Percentiles rank a stretch among this genome's conserved stretches.
Evolutionary conservation across 2,113 vertebrate genomes (phyloP).

Genomic region (Larimichthys crocea): DNA sequence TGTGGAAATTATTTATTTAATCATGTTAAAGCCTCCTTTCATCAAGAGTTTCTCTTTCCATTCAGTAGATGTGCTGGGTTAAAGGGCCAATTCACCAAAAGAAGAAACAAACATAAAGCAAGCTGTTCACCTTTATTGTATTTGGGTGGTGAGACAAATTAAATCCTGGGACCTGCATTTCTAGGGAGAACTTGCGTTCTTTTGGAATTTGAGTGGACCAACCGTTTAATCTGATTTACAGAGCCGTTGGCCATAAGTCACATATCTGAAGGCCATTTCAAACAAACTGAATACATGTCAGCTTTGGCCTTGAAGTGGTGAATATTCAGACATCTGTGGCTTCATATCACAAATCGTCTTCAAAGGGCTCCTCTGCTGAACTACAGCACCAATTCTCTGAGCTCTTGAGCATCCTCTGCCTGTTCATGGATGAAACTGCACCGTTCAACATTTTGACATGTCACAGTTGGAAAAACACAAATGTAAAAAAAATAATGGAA

Average conservation of each 20-base stretch:
- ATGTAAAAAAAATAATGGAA: not conserved
- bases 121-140: not conserved
- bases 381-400: not conserved
- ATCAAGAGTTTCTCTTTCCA: not conserved
- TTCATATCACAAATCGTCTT: not conserved
- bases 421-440: constrained; percentile 34
- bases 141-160: not conserved
- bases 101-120: not conserved
- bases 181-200: not conserved
- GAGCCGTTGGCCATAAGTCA: not conserved
- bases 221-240: constrained; percentile 10
- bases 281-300: not conserved
- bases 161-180: not conserved
- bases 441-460: not conserved
- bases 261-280: not conserved
- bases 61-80: not conserved
- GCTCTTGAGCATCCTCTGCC: constrained; percentile 46
- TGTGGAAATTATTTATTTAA: not conserved
- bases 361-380: not conserved
- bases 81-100: not conserved
- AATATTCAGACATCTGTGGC: not conserved
- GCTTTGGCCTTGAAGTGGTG: not conserved
- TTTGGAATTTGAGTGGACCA: not conserved
- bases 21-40: not conserved
- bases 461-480: not conserved